Evolutionary conservation across 1,140 invertebrate species (phyloP).

Genomic region (Papilio polyxenes): DNA sequence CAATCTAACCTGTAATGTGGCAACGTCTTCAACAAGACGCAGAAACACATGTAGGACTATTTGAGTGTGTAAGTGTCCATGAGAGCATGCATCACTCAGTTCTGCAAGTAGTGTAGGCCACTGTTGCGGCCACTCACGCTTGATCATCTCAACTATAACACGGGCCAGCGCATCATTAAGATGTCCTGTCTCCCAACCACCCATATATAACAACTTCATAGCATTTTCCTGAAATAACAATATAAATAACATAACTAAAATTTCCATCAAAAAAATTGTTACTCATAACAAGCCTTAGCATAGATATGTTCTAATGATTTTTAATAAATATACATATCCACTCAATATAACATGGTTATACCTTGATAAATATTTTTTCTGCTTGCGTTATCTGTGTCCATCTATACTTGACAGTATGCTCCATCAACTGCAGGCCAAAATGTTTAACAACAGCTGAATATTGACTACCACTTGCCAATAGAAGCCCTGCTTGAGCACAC

Average conservation of each 20-base stretch:
- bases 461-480: slow-evolving; percentile 86
- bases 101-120: slow-evolving; percentile 93
- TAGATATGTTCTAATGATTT: too few species aligned
- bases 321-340: too few species aligned
- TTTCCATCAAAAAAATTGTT: too few species aligned
- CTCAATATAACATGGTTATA: slow-evolving; percentile 51
- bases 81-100: slow-evolving; percentile 88
- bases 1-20: slow-evolving; percentile 85
- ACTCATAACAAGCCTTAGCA: too few species aligned
- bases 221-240: slow-evolving; percentile 85
- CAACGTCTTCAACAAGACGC: slow-evolving; percentile 94
- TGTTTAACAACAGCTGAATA: slow-evolving; percentile 89
- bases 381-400: slow-evolving; percentile 93
- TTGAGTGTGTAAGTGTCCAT: slow-evolving; percentile 92
- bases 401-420: slow-evolving; percentile 94
- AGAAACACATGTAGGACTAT: slow-evolving; percentile 92
- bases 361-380: slow-evolving; percentile 94
- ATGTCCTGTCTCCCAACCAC: slow-evolving; percentile 85
- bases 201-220: slow-evolving; percentile 89
- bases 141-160: slow-evolving; percentile 96
- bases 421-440: slow-evolving; percentile 94
- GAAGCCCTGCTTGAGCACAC: slow-evolving; percentile 92
- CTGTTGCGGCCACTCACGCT: slow-evolving; percentile 97
- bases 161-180: slow-evolving; percentile 93
- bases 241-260: not conserved